A percentile compares a stretch with the other conserved stretches of the same genome.
Evolutionary conservation across 2,797 vertebrate genomes (phyloP).

Genomic region (Menidia menidia): DNA sequence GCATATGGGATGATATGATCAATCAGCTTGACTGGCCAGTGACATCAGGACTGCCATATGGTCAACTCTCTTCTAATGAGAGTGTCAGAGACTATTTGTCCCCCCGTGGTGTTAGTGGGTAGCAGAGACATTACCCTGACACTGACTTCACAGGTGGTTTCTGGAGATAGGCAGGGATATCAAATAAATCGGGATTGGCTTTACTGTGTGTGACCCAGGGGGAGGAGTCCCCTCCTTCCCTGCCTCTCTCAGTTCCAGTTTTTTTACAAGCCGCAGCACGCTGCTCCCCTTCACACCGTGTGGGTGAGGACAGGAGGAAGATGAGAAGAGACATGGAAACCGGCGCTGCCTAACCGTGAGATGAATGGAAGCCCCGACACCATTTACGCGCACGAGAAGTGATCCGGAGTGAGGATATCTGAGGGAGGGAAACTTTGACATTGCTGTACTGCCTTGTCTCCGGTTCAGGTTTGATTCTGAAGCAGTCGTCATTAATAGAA

Average conservation of each 20-base stretch:
- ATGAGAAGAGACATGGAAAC: slow-evolving; percentile 44
- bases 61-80: neutral
- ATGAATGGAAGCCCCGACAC: slow-evolving; percentile 36
- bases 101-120: too few species aligned
- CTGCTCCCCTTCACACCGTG: slow-evolving; percentile 56
- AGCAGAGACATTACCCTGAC: neutral
- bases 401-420: slow-evolving; percentile 29
- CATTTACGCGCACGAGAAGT: slow-evolving; percentile 40
- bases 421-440: slow-evolving; percentile 5
- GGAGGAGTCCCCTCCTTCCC: slow-evolving; percentile 65
- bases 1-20: slow-evolving; percentile 11
- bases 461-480: slow-evolving; percentile 28
- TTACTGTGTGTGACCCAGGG: slow-evolving; percentile 42
- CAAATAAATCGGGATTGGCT: neutral
- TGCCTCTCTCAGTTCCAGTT: slow-evolving; percentile 11
- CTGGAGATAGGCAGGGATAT: neutral
- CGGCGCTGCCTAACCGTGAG: slow-evolving; percentile 44
- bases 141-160: neutral
- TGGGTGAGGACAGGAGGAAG: slow-evolving; percentile 60
- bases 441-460: slow-evolving; percentile 2
- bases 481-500: slow-evolving; percentile 17
- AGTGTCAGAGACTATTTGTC: too few species aligned
- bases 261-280: slow-evolving; percentile 71
- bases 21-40: neutral
- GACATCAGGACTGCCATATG: neutral